Evolutionary conservation across 2,797 vertebrate genomes (phyloP).

Genomic region (Lagorchestes hirsutus): DNA sequence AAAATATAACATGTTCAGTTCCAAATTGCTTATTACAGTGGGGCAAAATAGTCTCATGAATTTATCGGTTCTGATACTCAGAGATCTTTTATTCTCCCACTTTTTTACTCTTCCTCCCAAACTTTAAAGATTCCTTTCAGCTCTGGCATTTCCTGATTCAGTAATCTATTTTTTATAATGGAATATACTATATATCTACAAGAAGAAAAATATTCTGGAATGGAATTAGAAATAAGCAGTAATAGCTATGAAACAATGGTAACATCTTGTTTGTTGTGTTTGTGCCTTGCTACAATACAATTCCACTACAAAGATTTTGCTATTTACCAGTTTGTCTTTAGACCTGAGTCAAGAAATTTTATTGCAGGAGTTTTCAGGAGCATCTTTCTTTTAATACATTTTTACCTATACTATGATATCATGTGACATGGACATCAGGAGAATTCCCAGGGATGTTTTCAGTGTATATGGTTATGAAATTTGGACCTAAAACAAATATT

Average conservation of each 20-base stretch:
- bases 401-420: not conserved
- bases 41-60: not conserved
- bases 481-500: not conserved
- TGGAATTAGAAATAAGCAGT: not conserved
- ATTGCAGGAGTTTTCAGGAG: not conserved
- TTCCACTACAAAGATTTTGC: not conserved
- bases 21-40: no score
- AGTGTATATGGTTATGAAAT: not conserved
- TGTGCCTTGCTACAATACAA: not conserved
- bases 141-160: not conserved
- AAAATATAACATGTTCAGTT: no score
- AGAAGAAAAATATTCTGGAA: not conserved
- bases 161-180: not conserved
- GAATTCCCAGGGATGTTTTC: not conserved
- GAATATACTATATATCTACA: not conserved
- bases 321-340: not conserved
- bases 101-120: not conserved
- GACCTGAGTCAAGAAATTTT: not conserved
- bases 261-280: not conserved
- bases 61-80: not conserved
- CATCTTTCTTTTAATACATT: not conserved
- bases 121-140: not conserved
- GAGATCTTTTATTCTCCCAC: not conserved
- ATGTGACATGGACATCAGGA: not conserved
- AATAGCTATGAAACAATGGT: not conserved